A percentile compares a stretch with the other conserved stretches of the same genome.
Conservation (phyloP, 2,888 invertebrate species). For the Abrostola triplasia region DNA sequence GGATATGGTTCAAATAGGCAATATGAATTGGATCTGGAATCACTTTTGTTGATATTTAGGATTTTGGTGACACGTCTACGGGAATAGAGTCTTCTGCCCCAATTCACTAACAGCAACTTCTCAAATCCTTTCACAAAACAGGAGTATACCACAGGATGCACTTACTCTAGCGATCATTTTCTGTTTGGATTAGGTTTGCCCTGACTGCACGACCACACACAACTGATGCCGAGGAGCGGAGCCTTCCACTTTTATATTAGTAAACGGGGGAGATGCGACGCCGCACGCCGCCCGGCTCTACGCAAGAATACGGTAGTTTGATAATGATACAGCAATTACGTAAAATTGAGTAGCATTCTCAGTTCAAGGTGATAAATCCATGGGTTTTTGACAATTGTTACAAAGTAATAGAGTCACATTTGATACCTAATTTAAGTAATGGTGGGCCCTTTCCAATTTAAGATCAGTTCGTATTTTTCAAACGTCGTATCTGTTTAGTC, state of each 20-base stretch:
- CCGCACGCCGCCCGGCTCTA: conserved; percentile 70
- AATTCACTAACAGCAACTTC: conserved; percentile 28
- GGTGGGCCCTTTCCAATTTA: neutral
- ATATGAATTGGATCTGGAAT: neutral
- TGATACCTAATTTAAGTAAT: neutral
- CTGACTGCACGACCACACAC: conserved; percentile 86
- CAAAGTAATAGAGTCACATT: conserved; percentile 54
- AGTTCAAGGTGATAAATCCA: conserved; percentile 83
- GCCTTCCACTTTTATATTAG: conserved; percentile 84
- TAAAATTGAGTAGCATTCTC: conserved; percentile 79
- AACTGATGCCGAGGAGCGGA: conserved; percentile 80
- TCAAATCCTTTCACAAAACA: conserved; percentile 76
- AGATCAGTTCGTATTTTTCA: neutral
- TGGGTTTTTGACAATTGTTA: conserved; percentile 58
- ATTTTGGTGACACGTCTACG: neutral
- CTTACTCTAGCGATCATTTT: conserved; percentile 88
- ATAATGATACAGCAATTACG: conserved; percentile 86
- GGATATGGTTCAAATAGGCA: neutral
- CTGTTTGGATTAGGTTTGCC: conserved; percentile 84
- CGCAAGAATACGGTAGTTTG: conserved; percentile 86
- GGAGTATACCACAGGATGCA: conserved; percentile 66
- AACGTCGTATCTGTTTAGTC: neutral
- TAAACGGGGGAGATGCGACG: conserved; percentile 80
- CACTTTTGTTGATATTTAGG: conserved; percentile 5
- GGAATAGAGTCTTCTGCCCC: conserved; percentile 16